Evolutionary conservation across 2,113 vertebrate species (phyloP), one percentile per base, ranked within the genome.

Genomic region (Taxidea taxus): DNA sequence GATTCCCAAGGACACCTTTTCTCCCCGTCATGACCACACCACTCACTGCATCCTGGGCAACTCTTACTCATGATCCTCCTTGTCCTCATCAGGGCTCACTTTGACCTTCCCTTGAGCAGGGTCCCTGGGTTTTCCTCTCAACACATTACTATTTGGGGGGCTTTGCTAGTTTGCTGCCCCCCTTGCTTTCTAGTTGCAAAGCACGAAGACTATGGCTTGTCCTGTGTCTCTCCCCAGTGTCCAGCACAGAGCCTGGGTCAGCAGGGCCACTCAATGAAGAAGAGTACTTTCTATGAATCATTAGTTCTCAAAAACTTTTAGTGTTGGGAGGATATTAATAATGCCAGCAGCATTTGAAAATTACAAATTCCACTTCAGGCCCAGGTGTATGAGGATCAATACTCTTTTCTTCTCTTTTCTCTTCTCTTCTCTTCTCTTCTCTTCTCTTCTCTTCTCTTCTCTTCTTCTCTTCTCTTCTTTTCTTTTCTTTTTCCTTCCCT

Each of bases 21-120:
- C 7, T 9, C 8, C 51, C 3, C 1, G n/a, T 39, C 10, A 8
- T 0, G 18, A 3, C 34, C 21, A 4, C 15, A 2, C 0, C 56
- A 2, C 0, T 47, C 21, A 7, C n/a, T 7, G 2, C 9, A 4
- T 2, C n/a, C 2, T 6, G 25, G 6, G 12, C 2, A 25, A 18
- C 7, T 68, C 49, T 39, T 18, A 8, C 29, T 14, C 27, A 2
- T 34, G 58, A 60, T 54, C 20, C 20, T 0, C 20, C 14, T 77
- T 5, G 6, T 27, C 72, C 42, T 60, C 1, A 25, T 7, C 10
- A 6, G 34, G 27, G 15, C 7, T 49, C 7, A 47, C 3, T 4
- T 23, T 25, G 31, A 2, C 75, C 34, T 8, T 6, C 47, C 27
- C 3, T 0, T 12, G 54, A 75, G n/a, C 2, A 31, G 18, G 7